These are phyloP conservation scores for Pyrrhura leucotis DNA, from an alignment of 2,797 vertebrate species.

Conservation along the genomic window DNA sequence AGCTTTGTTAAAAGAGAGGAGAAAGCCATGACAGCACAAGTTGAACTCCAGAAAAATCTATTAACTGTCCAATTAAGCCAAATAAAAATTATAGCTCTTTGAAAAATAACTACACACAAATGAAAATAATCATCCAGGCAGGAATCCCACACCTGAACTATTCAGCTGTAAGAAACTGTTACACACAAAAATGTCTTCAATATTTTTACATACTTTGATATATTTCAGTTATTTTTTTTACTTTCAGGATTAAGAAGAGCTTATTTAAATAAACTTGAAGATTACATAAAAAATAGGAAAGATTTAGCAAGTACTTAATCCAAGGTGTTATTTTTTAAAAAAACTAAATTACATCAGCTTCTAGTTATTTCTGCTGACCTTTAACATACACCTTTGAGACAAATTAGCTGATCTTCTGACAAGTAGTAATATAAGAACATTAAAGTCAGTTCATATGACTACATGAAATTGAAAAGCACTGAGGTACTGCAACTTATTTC, in stretches of 20 bases:
- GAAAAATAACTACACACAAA: neutral
- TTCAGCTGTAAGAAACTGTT: neutral
- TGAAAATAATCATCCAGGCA: neutral
- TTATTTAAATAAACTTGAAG: conserved; percentile 44
- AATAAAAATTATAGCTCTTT: neutral
- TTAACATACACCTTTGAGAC: neutral
- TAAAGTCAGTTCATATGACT: neutral
- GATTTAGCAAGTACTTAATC: conserved; percentile 20
- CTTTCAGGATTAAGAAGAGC: neutral
- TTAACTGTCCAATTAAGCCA: neutral
- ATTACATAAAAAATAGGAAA: conserved; percentile 11
- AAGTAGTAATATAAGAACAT: neutral
- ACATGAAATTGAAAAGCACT: neutral
- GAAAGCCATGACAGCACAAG: neutral
- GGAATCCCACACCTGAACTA: neutral
- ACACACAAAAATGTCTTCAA: neutral
- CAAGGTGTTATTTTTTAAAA: neutral
- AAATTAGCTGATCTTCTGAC: neutral
- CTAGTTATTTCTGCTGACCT: neutral
- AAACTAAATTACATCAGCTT: neutral
- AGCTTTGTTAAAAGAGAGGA: neutral
- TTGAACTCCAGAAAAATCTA: neutral
- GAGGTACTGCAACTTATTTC: neutral
- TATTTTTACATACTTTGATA: neutral
- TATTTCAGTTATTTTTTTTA: conserved; percentile 4